Percentiles rank a stretch among this genome's conserved stretches.
These are phyloP conservation scores for Acanthoscelides obtectus DNA, from an alignment of 2,888 invertebrate genomes.

Conservation along the genomic window DNA sequence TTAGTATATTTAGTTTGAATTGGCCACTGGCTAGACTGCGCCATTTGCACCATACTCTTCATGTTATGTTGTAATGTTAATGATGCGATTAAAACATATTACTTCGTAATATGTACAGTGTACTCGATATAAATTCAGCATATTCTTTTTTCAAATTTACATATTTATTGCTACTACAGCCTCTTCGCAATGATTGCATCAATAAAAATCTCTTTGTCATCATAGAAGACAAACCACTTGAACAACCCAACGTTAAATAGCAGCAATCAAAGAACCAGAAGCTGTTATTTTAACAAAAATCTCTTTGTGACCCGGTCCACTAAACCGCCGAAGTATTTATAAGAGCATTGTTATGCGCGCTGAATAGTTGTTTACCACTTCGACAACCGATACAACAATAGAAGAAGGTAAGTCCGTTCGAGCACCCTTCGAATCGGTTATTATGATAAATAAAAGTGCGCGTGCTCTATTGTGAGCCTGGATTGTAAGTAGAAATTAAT, in stretches of 20 bases:
- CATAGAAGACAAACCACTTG: not conserved
- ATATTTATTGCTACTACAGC: too few relatives aligned
- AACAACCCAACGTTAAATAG: not conserved
- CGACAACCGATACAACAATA: constrained; percentile 33
- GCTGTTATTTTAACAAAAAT: not conserved
- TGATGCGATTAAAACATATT: too few relatives aligned
- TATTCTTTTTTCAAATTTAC: too few relatives aligned
- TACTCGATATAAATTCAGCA: too few relatives aligned
- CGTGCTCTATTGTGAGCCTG: not conserved
- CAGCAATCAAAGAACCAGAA: not conserved
- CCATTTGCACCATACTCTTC: too few relatives aligned
- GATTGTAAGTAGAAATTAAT: not conserved
- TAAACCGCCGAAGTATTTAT: constrained; percentile 35
- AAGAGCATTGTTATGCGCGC: constrained; percentile 35
- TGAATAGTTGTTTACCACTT: constrained; percentile 40
- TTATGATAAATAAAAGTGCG: not conserved
- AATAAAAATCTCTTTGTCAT: not conserved
- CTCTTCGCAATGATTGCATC: not conserved
- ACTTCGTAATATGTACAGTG: too few relatives aligned
- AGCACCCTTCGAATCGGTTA: constrained; percentile 11
- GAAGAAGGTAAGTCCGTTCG: constrained; percentile 29
- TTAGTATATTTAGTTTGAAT: too few relatives aligned
- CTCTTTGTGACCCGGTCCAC: not conserved
- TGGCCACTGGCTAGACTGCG: too few relatives aligned
- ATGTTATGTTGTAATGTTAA: too few relatives aligned